A percentile compares a stretch with the other conserved stretches of the same genome.
These are phyloP conservation scores for Fistularia commersonii DNA, from an alignment of 2,797 vertebrate genomes.

Conservation along the genomic window DNA sequence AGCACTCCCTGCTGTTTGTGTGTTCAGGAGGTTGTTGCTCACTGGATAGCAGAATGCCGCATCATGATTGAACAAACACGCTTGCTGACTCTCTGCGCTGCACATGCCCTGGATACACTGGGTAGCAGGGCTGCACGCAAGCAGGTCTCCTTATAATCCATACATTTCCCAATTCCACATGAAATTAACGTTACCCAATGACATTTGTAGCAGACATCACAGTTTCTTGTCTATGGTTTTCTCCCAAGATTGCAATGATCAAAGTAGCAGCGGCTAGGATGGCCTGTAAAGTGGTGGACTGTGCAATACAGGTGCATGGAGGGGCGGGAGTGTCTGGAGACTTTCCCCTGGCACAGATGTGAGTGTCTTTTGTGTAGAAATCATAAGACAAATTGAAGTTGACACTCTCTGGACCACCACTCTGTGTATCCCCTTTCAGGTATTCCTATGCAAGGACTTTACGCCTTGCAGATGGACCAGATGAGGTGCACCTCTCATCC, in stretches of 20 bases:
- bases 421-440: slow-evolving; percentile 59
- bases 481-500: slow-evolving; percentile 91
- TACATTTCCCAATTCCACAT: neutral
- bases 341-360: slow-evolving; percentile 88
- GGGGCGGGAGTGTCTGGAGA: slow-evolving; percentile 88
- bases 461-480: slow-evolving; percentile 87
- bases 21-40: slow-evolving; percentile 85
- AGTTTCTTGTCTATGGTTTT: neutral
- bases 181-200: too few species aligned
- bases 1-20: neutral
- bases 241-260: slow-evolving; percentile 86
- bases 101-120: slow-evolving; percentile 75
- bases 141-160: slow-evolving; percentile 65
- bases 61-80: slow-evolving; percentile 88
- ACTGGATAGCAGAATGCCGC: slow-evolving; percentile 91
- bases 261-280: slow-evolving; percentile 87
- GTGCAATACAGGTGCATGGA: slow-evolving; percentile 87
- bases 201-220: neutral
- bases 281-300: slow-evolving; percentile 84
- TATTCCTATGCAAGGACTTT: slow-evolving; percentile 76
- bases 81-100: slow-evolving; percentile 83
- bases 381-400: rapidly evolving
- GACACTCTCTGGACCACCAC: neutral
- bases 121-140: slow-evolving; percentile 82
- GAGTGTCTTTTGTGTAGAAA: slow-evolving; percentile 56